Evolutionary conservation across 2,888 invertebrate genomes (phyloP).

Genomic region (Helicoverpa assulta): DNA sequence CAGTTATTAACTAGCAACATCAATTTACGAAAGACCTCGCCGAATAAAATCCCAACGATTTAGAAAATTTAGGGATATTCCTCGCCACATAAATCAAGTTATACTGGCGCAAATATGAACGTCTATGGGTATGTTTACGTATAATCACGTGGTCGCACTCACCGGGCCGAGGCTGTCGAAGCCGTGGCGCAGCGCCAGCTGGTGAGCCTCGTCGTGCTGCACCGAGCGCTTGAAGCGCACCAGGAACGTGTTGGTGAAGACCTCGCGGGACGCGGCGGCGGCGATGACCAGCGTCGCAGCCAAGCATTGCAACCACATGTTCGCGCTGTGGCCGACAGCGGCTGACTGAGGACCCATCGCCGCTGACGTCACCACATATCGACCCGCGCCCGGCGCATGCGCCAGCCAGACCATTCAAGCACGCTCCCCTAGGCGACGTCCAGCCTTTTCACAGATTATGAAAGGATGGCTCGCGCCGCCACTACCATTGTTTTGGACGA

Average conservation of each 20-base stretch:
- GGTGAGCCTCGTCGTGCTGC: slow-evolving; percentile 93
- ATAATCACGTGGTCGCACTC: slow-evolving; percentile 90
- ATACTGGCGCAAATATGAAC: slow-evolving; percentile 59
- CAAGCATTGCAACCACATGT: slow-evolving; percentile 88
- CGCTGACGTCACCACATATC: slow-evolving; percentile 87
- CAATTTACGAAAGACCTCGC: slow-evolving; percentile 54
- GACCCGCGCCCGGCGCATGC: slow-evolving; percentile 83
- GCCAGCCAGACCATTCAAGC: slow-evolving; percentile 71
- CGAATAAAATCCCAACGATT: slow-evolving; percentile 55
- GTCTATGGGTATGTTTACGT: slow-evolving; percentile 82
- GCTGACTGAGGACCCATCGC: slow-evolving; percentile 83
- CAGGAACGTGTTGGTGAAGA: slow-evolving; percentile 99
- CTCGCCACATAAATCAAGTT: slow-evolving; percentile 59
- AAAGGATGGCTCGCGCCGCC: slow-evolving; percentile 68
- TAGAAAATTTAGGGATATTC: slow-evolving; percentile 35
- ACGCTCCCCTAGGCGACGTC: slow-evolving; percentile 59
- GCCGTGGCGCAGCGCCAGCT: slow-evolving; percentile 96
- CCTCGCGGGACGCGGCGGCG: slow-evolving; percentile 89
- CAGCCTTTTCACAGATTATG: slow-evolving; percentile 76
- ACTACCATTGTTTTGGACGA: slow-evolving; percentile 74
- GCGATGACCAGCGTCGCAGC: slow-evolving; percentile 83
- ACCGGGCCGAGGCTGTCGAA: slow-evolving; percentile 98
- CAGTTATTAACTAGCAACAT: slow-evolving; percentile 22
- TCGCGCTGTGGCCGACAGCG: slow-evolving; percentile 81
- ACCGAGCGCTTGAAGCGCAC: slow-evolving; percentile 96